phyloP scores from a whole-genome alignment of 2,888 invertebrate species.

The Watsonalla binaria region DNA sequence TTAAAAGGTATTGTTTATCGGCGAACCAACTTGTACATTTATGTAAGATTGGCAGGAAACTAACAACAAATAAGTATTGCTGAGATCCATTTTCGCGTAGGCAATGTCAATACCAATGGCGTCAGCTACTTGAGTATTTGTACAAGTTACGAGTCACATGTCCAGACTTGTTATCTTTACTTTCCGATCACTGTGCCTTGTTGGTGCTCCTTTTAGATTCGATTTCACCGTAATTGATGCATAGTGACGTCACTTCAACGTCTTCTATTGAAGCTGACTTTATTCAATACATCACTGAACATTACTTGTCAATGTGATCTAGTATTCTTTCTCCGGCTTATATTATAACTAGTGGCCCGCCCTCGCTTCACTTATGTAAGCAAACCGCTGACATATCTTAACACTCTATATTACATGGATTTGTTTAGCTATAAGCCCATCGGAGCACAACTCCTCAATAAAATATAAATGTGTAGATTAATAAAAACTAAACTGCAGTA shows the following conservation, averaged over 20 bases:
- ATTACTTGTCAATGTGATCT: no score
- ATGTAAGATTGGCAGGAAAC: neutral
- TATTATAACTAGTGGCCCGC: no score
- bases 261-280: no score
- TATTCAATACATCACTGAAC: no score
- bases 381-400: no score
- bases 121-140: neutral
- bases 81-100: neutral
- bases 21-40: neutral
- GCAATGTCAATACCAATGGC: neutral
- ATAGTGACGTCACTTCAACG: neutral
- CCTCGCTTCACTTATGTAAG: no score
- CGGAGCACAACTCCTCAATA: no score
- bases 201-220: neutral
- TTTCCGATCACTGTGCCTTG: neutral
- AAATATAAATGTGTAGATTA: no score
- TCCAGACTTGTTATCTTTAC: conserved; percentile 1
- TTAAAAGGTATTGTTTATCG: neutral
- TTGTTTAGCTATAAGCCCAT: no score
- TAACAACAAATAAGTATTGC: neutral
- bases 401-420: no score
- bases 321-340: no score
- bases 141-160: neutral
- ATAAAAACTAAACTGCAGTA: no score
- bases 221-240: neutral